A percentile compares a stretch with the other conserved stretches of the same genome.
phyloP scores from a whole-genome alignment of 2,113 vertebrate genomes.

The Cephalopholis sonnerati region DNA sequence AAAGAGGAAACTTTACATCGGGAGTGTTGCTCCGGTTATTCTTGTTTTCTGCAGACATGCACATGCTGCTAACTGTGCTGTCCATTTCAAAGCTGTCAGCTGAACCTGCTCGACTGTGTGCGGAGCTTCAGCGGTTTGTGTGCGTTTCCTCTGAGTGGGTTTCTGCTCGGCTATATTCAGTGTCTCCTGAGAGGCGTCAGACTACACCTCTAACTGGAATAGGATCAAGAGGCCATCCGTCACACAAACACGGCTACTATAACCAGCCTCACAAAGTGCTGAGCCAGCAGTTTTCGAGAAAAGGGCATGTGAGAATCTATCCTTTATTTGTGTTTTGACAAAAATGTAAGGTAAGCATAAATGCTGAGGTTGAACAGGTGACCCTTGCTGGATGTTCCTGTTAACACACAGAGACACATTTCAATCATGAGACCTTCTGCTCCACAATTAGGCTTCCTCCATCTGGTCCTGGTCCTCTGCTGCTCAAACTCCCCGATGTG shows the following conservation, averaged over 20 bases:
- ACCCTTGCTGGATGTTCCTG: constrained; percentile 5
- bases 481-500: background rate
- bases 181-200: constrained; percentile 47
- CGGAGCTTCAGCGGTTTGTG: background rate
- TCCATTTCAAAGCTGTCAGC: constrained; percentile 12
- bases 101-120: background rate
- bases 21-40: background rate
- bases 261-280: constrained; percentile 35
- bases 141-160: constrained; percentile 36
- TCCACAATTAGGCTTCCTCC: background rate
- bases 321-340: constrained; percentile 60
- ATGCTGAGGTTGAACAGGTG: constrained; percentile 32
- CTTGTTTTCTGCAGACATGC: background rate
- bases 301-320: constrained; percentile 38
- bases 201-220: constrained; percentile 54
- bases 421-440: background rate
- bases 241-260: constrained; percentile 49
- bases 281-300: constrained; percentile 49
- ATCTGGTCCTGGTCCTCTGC: background rate
- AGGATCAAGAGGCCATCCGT: constrained; percentile 61
- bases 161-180: constrained; percentile 37
- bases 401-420: background rate
- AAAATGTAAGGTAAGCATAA: constrained; percentile 42
- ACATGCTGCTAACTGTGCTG: background rate
- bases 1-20: constrained; percentile 3